Percentiles rank a stretch among this genome's conserved stretches.
Conservation (phyloP, 2,113 vertebrate species). For the Labrus mixtus region DNA sequence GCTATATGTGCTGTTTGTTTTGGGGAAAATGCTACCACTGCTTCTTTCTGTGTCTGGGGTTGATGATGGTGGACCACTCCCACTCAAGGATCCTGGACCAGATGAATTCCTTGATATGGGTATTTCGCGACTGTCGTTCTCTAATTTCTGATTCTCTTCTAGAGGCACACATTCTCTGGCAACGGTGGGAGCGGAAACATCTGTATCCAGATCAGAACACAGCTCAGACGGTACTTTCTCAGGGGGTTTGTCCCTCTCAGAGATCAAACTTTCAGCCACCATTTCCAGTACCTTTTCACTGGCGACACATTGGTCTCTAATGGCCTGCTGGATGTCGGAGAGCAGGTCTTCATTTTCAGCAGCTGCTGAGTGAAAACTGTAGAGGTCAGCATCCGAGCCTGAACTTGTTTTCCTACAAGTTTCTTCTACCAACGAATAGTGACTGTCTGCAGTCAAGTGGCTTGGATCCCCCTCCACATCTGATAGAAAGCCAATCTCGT, state of each 20-base stretch:
- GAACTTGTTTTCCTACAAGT: constrained; percentile 89
- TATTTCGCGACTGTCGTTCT: constrained; percentile 14
- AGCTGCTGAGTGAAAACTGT: constrained; percentile 94
- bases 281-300: constrained; percentile 55
- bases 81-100: constrained; percentile 64
- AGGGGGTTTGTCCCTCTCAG: constrained; percentile 29
- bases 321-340: constrained; percentile 92
- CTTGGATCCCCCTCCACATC: constrained; percentile 85
- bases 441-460: constrained; percentile 73
- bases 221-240: constrained; percentile 33
- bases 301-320: constrained; percentile 85
- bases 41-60: constrained; percentile 69
- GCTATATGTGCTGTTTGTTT: constrained; percentile 79
- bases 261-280: constrained; percentile 58
- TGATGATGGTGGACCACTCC: constrained; percentile 68
- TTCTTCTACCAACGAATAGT: constrained; percentile 76
- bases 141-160: constrained; percentile 7
- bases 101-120: constrained; percentile 63
- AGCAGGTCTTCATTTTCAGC: constrained; percentile 93
- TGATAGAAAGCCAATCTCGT: constrained; percentile 87
- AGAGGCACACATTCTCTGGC: constrained; percentile 8
- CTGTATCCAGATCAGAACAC: constrained; percentile 15
- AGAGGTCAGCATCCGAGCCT: constrained; percentile 93
- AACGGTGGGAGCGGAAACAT: not conserved
- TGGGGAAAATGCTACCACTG: constrained; percentile 69